Evolutionary conservation across 2,113 vertebrate genomes (phyloP).

Genomic region (Macquaria ambigua): DNA sequence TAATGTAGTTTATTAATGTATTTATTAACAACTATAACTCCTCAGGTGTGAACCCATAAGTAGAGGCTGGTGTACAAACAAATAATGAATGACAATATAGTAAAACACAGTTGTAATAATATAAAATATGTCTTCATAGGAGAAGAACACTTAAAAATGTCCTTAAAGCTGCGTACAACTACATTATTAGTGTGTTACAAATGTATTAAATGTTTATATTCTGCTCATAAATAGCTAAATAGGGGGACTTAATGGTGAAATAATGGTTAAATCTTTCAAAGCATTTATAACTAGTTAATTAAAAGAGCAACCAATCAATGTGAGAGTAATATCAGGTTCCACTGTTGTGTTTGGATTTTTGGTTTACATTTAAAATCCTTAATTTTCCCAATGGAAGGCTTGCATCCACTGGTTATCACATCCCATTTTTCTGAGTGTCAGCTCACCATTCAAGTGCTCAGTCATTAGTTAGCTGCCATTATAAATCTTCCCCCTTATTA

Average conservation of each 20-base stretch:
- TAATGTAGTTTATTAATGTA: background rate
- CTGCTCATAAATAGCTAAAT: background rate
- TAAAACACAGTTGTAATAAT: background rate
- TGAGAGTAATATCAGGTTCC: background rate
- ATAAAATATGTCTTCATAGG: background rate
- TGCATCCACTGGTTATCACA: background rate
- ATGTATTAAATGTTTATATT: too few species aligned
- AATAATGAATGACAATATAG: background rate
- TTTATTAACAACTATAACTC: background rate
- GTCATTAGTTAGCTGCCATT: constrained; percentile 70
- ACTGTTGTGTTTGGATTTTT: background rate
- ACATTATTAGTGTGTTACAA: too few species aligned
- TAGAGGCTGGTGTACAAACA: background rate
- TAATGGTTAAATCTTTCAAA: background rate
- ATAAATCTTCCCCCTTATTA: constrained; percentile 76
- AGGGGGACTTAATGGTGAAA: background rate
- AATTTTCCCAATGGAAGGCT: background rate
- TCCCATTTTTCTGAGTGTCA: constrained; percentile 19
- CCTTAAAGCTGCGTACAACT: background rate
- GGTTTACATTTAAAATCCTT: background rate
- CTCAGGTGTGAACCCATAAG: background rate
- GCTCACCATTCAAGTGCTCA: constrained; percentile 45
- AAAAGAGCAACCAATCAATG: background rate
- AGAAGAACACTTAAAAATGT: background rate
- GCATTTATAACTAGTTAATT: background rate